These are phyloP conservation scores for Agonopterix alstromeriana DNA, from an alignment of 2,888 invertebrate genomes.

Conservation along the genomic window DNA sequence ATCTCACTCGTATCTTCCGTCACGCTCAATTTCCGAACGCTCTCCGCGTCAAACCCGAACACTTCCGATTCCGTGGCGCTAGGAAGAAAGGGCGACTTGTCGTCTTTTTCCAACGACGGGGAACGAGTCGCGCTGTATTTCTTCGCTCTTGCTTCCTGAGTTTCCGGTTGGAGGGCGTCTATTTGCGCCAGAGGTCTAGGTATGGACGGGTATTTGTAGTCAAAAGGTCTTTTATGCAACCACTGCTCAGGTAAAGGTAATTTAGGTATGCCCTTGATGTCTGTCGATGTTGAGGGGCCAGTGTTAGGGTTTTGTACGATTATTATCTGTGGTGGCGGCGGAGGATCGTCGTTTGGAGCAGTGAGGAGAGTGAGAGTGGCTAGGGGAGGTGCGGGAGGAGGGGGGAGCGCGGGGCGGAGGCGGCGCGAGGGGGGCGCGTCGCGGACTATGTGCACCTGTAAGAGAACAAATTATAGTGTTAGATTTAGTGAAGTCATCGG, in stretches of 20 bases:
- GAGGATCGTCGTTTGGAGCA: constrained; percentile 19
- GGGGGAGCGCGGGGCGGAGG: constrained; percentile 8
- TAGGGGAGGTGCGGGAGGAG: constrained; percentile 20
- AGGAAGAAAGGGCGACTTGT: constrained; percentile 57
- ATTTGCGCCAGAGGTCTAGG: constrained; percentile 58
- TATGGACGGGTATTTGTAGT: constrained; percentile 56
- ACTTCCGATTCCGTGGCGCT: constrained; percentile 45
- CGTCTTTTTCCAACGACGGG: constrained; percentile 71
- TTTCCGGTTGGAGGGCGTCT: constrained; percentile 48
- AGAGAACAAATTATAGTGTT: constrained; percentile 7
- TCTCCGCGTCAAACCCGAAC: constrained; percentile 56
- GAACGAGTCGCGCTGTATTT: constrained; percentile 66
- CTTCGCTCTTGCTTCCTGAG: constrained; percentile 48
- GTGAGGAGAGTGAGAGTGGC: constrained; percentile 19
- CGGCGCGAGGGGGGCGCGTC: constrained; percentile 21
- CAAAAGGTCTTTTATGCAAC: constrained; percentile 55
- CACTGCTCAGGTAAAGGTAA: constrained; percentile 65
- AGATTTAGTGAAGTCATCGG: too few relatives aligned
- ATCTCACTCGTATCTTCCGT: constrained; percentile 28
- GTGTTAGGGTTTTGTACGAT: constrained; percentile 10
- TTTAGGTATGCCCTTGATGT: constrained; percentile 45
- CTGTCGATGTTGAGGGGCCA: constrained; percentile 17
- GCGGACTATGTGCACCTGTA: constrained; percentile 60
- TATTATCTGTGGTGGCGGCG: constrained; percentile 18
- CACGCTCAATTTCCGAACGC: constrained; percentile 37